Conservation (phyloP, 2,797 vertebrate genomes). For the Rhinoraja longicauda region DNA sequence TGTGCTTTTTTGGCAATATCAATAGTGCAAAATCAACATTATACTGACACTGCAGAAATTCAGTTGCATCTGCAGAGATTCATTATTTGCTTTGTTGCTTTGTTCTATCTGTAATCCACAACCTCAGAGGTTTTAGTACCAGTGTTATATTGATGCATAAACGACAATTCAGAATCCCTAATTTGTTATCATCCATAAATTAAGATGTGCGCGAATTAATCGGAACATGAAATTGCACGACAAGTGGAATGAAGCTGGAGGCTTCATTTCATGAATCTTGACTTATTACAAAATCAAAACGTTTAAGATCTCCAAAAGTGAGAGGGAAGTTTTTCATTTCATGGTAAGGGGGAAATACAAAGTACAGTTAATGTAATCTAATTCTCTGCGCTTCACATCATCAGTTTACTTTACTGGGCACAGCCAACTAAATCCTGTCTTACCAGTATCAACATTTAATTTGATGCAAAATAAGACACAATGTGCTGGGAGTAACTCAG, state of each 20-base stretch:
- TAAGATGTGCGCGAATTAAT: neutral
- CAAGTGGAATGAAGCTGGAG: no score
- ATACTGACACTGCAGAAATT: neutral
- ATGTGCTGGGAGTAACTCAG: no score
- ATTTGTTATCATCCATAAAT: neutral
- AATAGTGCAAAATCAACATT: no score
- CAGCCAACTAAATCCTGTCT: neutral
- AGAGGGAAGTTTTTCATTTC: neutral
- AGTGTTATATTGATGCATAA: neutral
- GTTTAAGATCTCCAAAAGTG: neutral
- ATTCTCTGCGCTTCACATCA: neutral
- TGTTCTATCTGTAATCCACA: neutral
- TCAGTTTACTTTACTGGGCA: neutral
- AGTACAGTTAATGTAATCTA: neutral
- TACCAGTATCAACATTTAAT: neutral
- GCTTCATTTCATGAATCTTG: neutral
- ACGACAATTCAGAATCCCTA: neutral
- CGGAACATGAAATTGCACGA: neutral
- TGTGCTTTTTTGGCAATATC: no score
- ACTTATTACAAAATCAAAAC: neutral
- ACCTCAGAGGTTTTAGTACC: neutral
- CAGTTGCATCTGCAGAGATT: neutral
- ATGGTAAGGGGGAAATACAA: neutral
- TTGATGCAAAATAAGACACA: neutral
- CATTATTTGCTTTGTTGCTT: neutral